phyloP scores from a whole-genome alignment of 1,140 invertebrate species.

The Tribolium madens region DNA sequence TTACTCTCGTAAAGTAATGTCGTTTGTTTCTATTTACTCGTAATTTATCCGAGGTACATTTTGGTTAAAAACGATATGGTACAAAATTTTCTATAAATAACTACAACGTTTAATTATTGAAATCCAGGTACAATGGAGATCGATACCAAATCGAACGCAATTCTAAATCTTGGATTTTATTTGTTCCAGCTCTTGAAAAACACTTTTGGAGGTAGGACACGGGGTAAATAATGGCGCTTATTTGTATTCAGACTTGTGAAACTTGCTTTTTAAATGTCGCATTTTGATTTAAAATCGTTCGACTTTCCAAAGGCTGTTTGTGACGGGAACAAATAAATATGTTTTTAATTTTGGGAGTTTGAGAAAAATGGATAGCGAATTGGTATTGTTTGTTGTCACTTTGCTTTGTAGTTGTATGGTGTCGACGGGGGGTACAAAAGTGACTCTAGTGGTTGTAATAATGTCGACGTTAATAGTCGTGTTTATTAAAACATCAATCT shows the following conservation, averaged over 20 bases:
- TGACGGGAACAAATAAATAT: slow-evolving; percentile 16
- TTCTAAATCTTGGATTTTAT: not conserved
- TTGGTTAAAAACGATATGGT: no score
- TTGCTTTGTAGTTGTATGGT: slow-evolving; percentile 6
- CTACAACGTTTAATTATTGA: no score
- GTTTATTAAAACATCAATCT: slow-evolving; percentile 39
- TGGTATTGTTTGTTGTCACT: not conserved
- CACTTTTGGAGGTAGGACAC: not conserved
- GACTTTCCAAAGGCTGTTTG: not conserved
- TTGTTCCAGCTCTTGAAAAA: not conserved
- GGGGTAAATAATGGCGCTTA: not conserved
- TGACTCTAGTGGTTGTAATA: slow-evolving; percentile 13
- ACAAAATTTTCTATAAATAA: no score
- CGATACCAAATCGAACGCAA: not conserved
- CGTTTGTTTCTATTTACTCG: not conserved
- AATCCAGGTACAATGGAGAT: not conserved
- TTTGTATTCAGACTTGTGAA: not conserved
- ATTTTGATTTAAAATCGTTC: slow-evolving; percentile 23
- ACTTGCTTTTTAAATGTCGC: not conserved
- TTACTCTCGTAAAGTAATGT: not conserved
- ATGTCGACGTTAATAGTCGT: slow-evolving; percentile 35
- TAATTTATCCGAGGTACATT: not conserved
- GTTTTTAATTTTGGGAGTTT: slow-evolving; percentile 1
- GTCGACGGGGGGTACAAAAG: not conserved
- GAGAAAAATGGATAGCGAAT: not conserved